Evolutionary conservation across 1,140 invertebrate genomes (phyloP), one percentile per base, ranked within the genome.

Genomic region (Carposina sasakii): DNA sequence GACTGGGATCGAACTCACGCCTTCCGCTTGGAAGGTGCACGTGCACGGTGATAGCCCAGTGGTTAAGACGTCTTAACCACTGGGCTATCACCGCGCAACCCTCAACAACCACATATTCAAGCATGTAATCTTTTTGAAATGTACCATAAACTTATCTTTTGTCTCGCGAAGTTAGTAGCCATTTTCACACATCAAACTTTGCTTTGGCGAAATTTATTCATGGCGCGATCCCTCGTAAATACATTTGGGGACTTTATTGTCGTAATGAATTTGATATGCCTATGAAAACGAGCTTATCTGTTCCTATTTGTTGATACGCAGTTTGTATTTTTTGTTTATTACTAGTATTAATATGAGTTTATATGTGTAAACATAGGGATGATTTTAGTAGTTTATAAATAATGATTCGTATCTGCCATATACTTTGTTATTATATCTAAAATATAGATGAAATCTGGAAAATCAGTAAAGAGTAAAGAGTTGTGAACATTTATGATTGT

Each of bases 171-270:
- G 69, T 78, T 68, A 57, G 53, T 52, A 64, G 67, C 69, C 67
- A 81, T 81, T n/a, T 82, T 74, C 64, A 79, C 74, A 76, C 74
- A 76, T 72, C 75, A 76, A 81, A 81, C 72, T 83, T 83, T 77
- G 57, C 60, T 65, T 70, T 72, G 65, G 71, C 71, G 57, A 81
- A 81, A 83, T 83, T 83, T 83, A 83, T 83, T 83, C 76, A 81
- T 81, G 69, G 64, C 71, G 63, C 78, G 75, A 76, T 79, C 79
- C 72, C 72, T 72, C 73, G 73, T 82, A 79, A 81, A 81, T 83
- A 79, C 76, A 81, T 79, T 78, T 72, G 72, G 71, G n/a, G 75
- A 75, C 67, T 82, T 81, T 83, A 79, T 76, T 79, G 74, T 81
- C 65, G 67, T 81, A 81, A 83, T 83, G 76, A 83, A 83, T 81